Conservation (phyloP, 2,888 invertebrate genomes). For the Drosophila peninsularis region DNA sequence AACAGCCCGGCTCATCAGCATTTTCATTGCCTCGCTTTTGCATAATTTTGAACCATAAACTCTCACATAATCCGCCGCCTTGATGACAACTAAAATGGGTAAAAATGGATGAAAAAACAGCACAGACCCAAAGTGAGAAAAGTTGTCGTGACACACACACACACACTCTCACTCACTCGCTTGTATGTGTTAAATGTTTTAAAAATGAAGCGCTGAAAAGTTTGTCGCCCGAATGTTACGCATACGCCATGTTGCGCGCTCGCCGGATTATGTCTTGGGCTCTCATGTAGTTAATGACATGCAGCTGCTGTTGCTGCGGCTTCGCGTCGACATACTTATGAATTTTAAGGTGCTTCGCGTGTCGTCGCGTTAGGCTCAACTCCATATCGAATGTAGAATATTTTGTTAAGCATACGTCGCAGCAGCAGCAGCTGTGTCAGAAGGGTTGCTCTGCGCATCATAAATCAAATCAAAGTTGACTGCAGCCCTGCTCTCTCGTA, state of each 20-base stretch:
- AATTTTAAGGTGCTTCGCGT: conserved; percentile 76
- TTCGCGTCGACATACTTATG: conserved; percentile 65
- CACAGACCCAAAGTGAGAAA: conserved; percentile 47
- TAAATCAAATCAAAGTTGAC: conserved; percentile 62
- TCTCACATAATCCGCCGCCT: conserved; percentile 71
- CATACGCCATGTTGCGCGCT: conserved; percentile 60
- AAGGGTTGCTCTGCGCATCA: conserved; percentile 63
- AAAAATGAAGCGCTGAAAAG: conserved; percentile 74
- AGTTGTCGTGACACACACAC: conserved; percentile 34
- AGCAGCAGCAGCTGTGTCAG: conserved; percentile 4
- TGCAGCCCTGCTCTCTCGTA: conserved; percentile 43
- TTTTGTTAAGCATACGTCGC: conserved; percentile 17
- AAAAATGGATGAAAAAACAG: conserved; percentile 17
- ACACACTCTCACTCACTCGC: background rate
- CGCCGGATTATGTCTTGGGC: conserved; percentile 48
- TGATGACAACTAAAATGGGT: conserved; percentile 64
- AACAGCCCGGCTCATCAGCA: conserved; percentile 40
- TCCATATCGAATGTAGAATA: conserved; percentile 27
- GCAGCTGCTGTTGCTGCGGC: conserved; percentile 61
- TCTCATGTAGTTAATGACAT: conserved; percentile 72
- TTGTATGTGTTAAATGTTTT: conserved; percentile 56
- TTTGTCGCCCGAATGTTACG: conserved; percentile 54
- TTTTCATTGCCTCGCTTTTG: conserved; percentile 49
- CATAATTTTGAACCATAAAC: conserved; percentile 75
- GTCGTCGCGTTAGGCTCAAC: conserved; percentile 45